Percentiles rank a stretch among this genome's conserved stretches.
Conservation (phyloP, 2,113 vertebrate species). For the Podilymbus podiceps region DNA sequence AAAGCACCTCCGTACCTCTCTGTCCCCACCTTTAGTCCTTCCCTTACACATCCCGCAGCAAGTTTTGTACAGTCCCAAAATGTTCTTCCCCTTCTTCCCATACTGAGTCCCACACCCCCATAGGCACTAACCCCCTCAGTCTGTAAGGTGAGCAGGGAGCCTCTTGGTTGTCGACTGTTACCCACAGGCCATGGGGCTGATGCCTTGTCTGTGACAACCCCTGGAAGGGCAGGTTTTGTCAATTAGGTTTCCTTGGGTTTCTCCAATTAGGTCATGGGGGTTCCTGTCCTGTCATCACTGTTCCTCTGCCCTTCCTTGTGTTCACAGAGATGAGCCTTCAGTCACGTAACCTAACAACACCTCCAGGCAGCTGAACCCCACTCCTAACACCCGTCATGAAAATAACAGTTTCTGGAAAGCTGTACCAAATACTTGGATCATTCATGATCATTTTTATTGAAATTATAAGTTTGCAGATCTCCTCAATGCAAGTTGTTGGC, state of each 20-base stretch:
- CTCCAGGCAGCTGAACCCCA: not conserved
- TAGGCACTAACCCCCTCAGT: not conserved
- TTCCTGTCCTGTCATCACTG: not conserved
- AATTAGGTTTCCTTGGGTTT: not conserved
- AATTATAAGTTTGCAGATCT: not conserved
- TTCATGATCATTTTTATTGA: not conserved
- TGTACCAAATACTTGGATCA: not conserved
- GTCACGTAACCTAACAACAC: not conserved
- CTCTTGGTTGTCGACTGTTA: accelerated
- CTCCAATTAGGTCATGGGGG: not conserved
- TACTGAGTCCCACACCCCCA: accelerated
- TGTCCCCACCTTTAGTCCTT: not conserved
- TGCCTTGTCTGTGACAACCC: not conserved
- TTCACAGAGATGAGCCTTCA: not conserved
- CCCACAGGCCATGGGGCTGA: not conserved
- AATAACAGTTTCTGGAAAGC: not conserved
- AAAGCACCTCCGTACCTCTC: not conserved
- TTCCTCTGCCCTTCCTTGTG: not conserved
- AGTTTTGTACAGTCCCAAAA: not conserved
- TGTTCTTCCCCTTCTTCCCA: not conserved
- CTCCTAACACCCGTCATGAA: not conserved
- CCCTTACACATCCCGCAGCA: not conserved
- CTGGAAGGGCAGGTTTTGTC: not conserved
- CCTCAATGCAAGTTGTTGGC: not conserved
- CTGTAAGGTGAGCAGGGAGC: not conserved